Percentiles rank a stretch among this genome's conserved stretches.
phyloP scores from a whole-genome alignment of 2,888 invertebrate species.

The Caenorhabditis sp. region DNA sequence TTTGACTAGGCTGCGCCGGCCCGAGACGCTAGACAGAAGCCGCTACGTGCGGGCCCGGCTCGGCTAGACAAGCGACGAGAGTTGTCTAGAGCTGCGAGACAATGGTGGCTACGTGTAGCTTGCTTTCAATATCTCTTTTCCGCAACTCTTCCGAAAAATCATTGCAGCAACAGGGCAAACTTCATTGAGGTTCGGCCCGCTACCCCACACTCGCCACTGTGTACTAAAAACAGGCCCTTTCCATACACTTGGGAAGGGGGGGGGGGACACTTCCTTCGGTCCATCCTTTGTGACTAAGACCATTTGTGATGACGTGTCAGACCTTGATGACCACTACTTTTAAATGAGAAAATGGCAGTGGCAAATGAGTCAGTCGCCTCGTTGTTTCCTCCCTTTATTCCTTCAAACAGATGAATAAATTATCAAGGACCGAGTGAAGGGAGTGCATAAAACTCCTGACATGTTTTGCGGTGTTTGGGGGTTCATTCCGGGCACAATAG shows the following conservation, averaged over 20 bases:
- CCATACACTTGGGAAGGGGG: too few species aligned
- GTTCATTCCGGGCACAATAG: conserved; percentile 39
- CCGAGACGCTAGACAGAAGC: conserved; percentile 26
- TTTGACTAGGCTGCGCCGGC: conserved; percentile 31
- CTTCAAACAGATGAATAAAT: conserved; percentile 45
- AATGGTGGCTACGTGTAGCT: background rate
- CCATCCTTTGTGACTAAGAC: background rate
- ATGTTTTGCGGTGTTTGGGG: conserved; percentile 26
- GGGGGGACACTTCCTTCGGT: conserved; percentile 24
- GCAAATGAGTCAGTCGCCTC: conserved; percentile 35
- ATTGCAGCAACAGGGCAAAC: conserved; percentile 18
- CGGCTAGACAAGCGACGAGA: too few species aligned
- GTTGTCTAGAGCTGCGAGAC: too few species aligned
- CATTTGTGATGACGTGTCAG: conserved; percentile 11
- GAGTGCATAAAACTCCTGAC: conserved; percentile 34
- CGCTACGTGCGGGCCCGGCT: background rate
- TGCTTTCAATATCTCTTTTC: conserved; percentile 13
- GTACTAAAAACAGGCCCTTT: conserved; percentile 31
- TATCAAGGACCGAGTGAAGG: conserved; percentile 29
- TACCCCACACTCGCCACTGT: background rate
- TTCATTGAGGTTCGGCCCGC: background rate
- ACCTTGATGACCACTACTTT: conserved; percentile 3
- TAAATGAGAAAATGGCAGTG: too few species aligned
- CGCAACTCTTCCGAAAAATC: conserved; percentile 11
- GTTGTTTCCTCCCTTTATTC: conserved; percentile 5